Evolutionary conservation across 2,113 vertebrate genomes (phyloP), one percentile per base, ranked within the genome.

Genomic region (Podarcis muralis): DNA sequence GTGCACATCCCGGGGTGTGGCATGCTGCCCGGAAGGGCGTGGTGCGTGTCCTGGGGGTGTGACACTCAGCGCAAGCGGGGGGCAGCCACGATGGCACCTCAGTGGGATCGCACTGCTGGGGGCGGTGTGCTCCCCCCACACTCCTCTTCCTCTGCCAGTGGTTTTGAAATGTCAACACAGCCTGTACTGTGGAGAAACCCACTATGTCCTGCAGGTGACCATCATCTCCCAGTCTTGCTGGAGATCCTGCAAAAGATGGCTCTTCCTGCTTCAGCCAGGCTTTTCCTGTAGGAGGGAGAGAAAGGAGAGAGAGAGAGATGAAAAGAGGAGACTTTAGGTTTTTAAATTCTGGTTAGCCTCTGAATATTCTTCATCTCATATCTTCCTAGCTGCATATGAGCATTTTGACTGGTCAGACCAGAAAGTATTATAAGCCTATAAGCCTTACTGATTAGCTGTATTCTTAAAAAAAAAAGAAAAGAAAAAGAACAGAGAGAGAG

Each of bases 381-480:
- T 48, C 11, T 40, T 12, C 27, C 25, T 8, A 30, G 40, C 4
- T 40, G 16, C 35, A 66, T 66, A 83, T 25, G 23, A 27, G 65
- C 2, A 79, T 57, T 53, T 62, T 62, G 59, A 69, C 43, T 48
- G 40, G 43, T 59, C 12, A 53, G 48, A 53, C 48, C 16, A 69
- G 30, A 92, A 89, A 92, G 84, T 84, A n/a, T 65, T 65, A 65
- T 37, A 40, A 37, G 35, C 32, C 32, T 37, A 65, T 37, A 40
- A 37, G 35, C 32, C 20, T 81, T 53, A 53, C 48, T 53, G 48
- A 80, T 20, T 0, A 0, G 71, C 9, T 91, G 40, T 92, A 85
- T 43, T 78, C 82, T 68, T 87, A 93, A 89, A 91, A 90, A 35
- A 91, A 91, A 91, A 91, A 2, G 0, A 85, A 90, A 18, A 72